These are phyloP conservation scores for Takifugu bimaculatus DNA, from an alignment of 2,113 vertebrate species.

Conservation along the genomic window DNA sequence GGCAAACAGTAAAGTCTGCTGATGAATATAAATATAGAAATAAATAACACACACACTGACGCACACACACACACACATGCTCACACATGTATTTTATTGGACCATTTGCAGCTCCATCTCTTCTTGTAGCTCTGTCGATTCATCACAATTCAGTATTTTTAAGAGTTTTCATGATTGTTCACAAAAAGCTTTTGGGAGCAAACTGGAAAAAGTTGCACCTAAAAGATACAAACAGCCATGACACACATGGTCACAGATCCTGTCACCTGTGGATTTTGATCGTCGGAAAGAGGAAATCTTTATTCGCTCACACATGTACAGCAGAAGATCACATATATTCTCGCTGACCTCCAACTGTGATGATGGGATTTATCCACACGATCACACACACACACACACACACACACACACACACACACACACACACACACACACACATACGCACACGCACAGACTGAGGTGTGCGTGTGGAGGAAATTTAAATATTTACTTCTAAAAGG, in stretches of 20 bases:
- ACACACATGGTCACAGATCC: no score
- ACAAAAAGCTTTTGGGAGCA: no score
- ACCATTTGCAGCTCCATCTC: no score
- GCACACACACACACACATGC: not conserved
- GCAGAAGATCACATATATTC: constrained; percentile 20
- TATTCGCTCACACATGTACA: not conserved
- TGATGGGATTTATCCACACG: constrained; percentile 38
- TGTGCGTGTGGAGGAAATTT: no score
- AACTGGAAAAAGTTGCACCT: no score
- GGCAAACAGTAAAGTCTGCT: constrained; percentile 52
- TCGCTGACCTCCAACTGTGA: constrained; percentile 25
- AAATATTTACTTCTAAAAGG: no score
- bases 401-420: constrained; percentile 2
- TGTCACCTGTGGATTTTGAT: no score
- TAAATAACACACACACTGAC: not conserved
- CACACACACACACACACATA: not conserved
- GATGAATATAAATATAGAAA: constrained; percentile 47
- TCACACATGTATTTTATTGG: constrained; percentile 1
- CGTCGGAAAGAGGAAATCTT: no score
- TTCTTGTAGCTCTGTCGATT: no score
- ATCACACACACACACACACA: constrained; percentile 4
- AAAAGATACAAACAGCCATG: no score
- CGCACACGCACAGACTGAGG: not conserved
- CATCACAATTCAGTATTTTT: no score
- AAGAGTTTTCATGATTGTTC: no score